A percentile compares a stretch with the other conserved stretches of the same genome.
Conservation (phyloP, 2,888 invertebrate genomes). For the Hedya salicella region DNA sequence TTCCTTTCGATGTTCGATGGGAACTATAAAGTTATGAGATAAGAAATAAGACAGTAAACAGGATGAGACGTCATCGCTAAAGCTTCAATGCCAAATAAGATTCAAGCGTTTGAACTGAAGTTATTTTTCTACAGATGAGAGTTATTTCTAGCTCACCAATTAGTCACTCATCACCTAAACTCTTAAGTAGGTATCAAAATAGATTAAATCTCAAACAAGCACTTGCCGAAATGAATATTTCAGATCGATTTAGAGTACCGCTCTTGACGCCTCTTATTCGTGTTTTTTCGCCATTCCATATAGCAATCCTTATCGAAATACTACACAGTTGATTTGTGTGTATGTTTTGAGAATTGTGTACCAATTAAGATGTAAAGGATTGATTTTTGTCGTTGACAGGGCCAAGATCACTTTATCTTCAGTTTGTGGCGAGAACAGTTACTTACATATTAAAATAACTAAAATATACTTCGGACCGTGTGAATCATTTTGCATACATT, state of each 20-base stretch:
- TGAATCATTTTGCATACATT: not conserved
- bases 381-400: not conserved
- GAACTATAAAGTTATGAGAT: not conserved
- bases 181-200: not conserved
- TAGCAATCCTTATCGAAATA: not conserved
- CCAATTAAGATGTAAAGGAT: not conserved
- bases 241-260: not conserved
- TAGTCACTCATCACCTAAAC: not conserved
- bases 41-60: not conserved
- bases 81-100: not conserved
- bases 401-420: conserved; percentile 5
- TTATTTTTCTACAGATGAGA: not conserved
- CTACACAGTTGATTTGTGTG: not conserved
- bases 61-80: not conserved
- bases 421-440: not conserved
- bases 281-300: not conserved
- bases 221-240: not conserved
- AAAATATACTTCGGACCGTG: too few relatives aligned
- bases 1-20: too few relatives aligned
- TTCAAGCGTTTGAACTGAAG: not conserved
- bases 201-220: not conserved
- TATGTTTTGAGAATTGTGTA: not conserved
- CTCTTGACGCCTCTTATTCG: not conserved
- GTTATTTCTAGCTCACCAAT: not conserved
- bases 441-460: too few relatives aligned